Evolutionary conservation across 2,797 vertebrate species (phyloP).

Genomic region (Clarias platycephalus): DNA sequence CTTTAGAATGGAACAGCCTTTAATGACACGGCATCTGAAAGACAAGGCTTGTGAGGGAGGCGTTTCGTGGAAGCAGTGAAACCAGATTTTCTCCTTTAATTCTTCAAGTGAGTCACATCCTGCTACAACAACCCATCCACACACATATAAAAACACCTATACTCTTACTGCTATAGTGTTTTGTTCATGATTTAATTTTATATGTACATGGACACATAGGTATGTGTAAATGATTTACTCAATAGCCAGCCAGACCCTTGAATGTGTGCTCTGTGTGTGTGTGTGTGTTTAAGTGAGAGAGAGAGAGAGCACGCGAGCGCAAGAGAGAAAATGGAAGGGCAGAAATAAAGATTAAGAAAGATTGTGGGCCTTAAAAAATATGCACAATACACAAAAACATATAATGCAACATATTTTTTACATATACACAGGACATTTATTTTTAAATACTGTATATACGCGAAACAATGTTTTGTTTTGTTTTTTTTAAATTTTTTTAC

Average conservation of each 20-base stretch:
- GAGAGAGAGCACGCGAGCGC: too few species aligned
- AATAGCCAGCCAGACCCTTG: neutral
- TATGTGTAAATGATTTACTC: neutral
- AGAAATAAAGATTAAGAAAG: neutral
- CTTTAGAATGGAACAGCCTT: constrained; percentile 7
- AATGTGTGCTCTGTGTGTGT: neutral
- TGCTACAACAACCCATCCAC: neutral
- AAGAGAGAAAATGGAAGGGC: neutral
- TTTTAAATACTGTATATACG: neutral
- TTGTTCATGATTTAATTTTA: neutral
- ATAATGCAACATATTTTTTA: neutral
- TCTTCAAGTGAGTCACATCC: constrained; percentile 3
- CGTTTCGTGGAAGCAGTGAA: neutral
- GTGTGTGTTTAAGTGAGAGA: neutral
- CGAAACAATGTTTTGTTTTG: neutral
- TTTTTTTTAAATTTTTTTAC: neutral
- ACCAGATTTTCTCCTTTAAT: constrained; percentile 1
- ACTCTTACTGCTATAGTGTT: neutral
- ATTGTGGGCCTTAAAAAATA: neutral
- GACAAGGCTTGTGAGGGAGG: constrained; percentile 2
- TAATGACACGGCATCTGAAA: neutral
- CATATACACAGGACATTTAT: neutral
- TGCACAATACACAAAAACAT: neutral
- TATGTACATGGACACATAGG: neutral
- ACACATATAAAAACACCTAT: neutral